Conservation (phyloP, 2,888 invertebrate genomes). For the Mechanitis mazaeus region DNA sequence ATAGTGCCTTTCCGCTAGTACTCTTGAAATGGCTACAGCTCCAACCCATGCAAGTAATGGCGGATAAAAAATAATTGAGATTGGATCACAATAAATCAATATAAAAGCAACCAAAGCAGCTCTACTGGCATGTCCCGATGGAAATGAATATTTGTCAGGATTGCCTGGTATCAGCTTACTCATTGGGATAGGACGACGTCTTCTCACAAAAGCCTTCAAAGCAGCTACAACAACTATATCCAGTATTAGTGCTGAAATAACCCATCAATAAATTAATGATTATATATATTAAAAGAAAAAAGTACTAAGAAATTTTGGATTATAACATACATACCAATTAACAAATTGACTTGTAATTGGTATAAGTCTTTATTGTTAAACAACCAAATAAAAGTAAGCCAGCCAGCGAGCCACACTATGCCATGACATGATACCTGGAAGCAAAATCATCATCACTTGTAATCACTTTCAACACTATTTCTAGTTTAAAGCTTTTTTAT, state of each 20-base stretch:
- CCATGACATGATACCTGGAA: constrained; percentile 90
- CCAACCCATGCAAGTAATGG: constrained; percentile 85
- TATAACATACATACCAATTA: constrained; percentile 79
- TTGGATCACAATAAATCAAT: constrained; percentile 80
- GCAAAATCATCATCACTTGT: constrained; percentile 16
- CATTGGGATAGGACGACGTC: constrained; percentile 84
- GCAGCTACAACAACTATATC: constrained; percentile 87
- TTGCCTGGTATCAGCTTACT: constrained; percentile 84
- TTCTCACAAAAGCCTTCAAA: constrained; percentile 85
- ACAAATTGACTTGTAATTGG: constrained; percentile 90
- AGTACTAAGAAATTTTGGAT: no score
- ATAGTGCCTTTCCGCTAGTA: constrained; percentile 91
- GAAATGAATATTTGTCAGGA: constrained; percentile 93
- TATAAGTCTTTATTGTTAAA: constrained; percentile 81
- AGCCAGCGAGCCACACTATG: constrained; percentile 87
- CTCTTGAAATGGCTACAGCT: constrained; percentile 85
- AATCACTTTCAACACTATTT: no score
- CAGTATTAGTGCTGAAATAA: constrained; percentile 82
- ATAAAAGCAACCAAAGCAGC: constrained; percentile 85
- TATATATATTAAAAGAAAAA: no score
- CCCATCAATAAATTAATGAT: constrained; percentile 37
- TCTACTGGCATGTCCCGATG: constrained; percentile 95
- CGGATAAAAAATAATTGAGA: constrained; percentile 77
- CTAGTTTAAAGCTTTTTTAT: no score
- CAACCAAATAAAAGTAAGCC: constrained; percentile 87